Conservation (phyloP, 2,888 invertebrate species). For the Rotaria socialis region DNA sequence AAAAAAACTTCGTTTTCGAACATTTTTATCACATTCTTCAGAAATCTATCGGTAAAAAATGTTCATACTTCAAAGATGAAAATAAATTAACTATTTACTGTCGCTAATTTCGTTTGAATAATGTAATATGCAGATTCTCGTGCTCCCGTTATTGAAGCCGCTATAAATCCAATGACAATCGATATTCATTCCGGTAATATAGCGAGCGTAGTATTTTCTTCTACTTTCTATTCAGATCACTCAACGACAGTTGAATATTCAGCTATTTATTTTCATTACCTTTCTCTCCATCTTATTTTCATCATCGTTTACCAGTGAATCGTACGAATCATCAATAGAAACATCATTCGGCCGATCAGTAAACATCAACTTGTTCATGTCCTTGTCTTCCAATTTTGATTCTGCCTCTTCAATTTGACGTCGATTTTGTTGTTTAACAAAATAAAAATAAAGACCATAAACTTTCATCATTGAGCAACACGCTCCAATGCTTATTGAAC, state of each 20-base stretch:
- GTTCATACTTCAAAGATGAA: no score
- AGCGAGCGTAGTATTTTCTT: no score
- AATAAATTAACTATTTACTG: slow-evolving; percentile 15
- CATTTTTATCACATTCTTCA: slow-evolving; percentile 48
- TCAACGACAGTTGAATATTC: no score
- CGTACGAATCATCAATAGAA: no score
- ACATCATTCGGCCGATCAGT: no score
- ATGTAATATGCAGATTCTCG: slow-evolving; percentile 39
- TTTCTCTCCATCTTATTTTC: no score
- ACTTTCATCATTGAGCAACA: slow-evolving; percentile 58
- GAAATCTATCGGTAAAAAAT: slow-evolving; percentile 49
- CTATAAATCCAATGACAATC: slow-evolving; percentile 37
- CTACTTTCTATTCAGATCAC: no score
- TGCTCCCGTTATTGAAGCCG: slow-evolving; percentile 37
- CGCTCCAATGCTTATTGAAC: slow-evolving; percentile 72
- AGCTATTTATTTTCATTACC: no score
- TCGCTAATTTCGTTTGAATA: slow-evolving; percentile 42
- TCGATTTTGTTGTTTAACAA: slow-evolving; percentile 52
- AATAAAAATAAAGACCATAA: slow-evolving; percentile 60
- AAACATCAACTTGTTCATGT: no score
- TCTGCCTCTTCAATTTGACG: no score
- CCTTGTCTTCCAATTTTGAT: no score
- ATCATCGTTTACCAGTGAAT: no score
- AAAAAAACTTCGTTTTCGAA: slow-evolving; percentile 50
- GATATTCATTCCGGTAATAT: slow-evolving; percentile 40